Conservation (phyloP, 2,888 invertebrate species). For the Sialis fuliginosa region DNA sequence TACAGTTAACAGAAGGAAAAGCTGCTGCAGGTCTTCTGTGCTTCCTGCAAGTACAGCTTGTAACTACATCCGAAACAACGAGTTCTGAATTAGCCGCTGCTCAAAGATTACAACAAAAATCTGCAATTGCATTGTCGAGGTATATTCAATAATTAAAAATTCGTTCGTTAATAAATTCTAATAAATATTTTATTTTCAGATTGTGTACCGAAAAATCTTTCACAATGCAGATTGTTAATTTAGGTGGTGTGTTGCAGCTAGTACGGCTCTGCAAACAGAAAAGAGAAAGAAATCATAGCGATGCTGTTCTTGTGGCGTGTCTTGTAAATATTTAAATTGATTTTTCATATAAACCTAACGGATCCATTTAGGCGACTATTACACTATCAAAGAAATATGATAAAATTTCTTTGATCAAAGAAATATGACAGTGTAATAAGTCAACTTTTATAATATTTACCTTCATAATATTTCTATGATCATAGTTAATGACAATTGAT, state of each 20-base stretch:
- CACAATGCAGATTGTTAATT: constrained; percentile 47
- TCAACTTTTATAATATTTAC: too few species aligned
- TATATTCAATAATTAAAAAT: constrained; percentile 14
- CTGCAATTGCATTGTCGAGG: constrained; percentile 68
- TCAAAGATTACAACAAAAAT: constrained; percentile 57
- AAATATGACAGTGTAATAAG: too few species aligned
- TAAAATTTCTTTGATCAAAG: too few species aligned
- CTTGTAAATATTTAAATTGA: constrained; percentile 27
- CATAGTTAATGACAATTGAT: too few species aligned
- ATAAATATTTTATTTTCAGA: constrained; percentile 21
- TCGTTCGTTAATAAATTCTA: background rate
- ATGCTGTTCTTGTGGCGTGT: constrained; percentile 47
- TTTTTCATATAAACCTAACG: too few species aligned
- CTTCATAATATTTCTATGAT: too few species aligned
- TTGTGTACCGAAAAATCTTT: constrained; percentile 49
- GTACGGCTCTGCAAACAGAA: constrained; percentile 50
- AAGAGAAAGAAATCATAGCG: constrained; percentile 40
- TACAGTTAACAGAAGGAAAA: constrained; percentile 41
- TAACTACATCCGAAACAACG: constrained; percentile 24
- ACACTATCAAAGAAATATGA: too few species aligned
- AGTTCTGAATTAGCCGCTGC: constrained; percentile 44
- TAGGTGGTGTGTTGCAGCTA: constrained; percentile 45
- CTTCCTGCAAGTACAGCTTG: constrained; percentile 43
- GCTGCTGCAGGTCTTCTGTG: constrained; percentile 52
- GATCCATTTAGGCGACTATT: too few species aligned